A percentile compares a stretch with the other conserved stretches of the same genome.
Evolutionary conservation across 2,797 vertebrate genomes (phyloP).

Genomic region (Australoheros facetus): DNA sequence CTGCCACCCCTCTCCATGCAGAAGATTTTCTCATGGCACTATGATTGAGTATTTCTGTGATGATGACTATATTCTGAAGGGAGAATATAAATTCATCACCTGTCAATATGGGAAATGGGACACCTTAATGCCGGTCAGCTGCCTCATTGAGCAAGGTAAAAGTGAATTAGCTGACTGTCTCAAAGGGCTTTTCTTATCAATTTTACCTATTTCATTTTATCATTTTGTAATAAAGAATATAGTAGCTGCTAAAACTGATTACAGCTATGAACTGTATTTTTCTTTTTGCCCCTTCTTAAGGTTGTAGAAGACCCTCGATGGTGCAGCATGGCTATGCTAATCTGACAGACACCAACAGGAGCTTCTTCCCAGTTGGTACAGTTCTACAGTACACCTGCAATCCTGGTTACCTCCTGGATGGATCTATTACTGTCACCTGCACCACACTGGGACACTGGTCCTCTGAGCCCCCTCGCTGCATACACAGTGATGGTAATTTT

Average conservation of each 20-base stretch:
- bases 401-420: conserved; percentile 74
- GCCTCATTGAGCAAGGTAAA: conserved; percentile 86
- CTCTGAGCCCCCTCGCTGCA: conserved; percentile 75
- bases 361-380: conserved; percentile 75
- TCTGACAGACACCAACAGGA: conserved; percentile 74
- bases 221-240: background rate
- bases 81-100: conserved; percentile 91
- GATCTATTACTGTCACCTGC: conserved; percentile 74
- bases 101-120: conserved; percentile 92
- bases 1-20: conserved; percentile 91
- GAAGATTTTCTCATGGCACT: conserved; percentile 84
- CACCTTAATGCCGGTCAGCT: conserved; percentile 89
- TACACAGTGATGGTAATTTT: conserved; percentile 68
- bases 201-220: background rate
- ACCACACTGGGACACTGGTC: conserved; percentile 75
- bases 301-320: conserved; percentile 71
- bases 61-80: conserved; percentile 90
- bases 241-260: background rate
- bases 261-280: background rate
- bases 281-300: conserved; percentile 30
- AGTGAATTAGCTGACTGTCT: background rate
- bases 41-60: conserved; percentile 92
- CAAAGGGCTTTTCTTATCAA: background rate
- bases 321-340: conserved; percentile 73
- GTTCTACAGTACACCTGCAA: conserved; percentile 81